Evolutionary conservation across 2,888 invertebrate species (phyloP).

Genomic region (Platycheirus albimanus): DNA sequence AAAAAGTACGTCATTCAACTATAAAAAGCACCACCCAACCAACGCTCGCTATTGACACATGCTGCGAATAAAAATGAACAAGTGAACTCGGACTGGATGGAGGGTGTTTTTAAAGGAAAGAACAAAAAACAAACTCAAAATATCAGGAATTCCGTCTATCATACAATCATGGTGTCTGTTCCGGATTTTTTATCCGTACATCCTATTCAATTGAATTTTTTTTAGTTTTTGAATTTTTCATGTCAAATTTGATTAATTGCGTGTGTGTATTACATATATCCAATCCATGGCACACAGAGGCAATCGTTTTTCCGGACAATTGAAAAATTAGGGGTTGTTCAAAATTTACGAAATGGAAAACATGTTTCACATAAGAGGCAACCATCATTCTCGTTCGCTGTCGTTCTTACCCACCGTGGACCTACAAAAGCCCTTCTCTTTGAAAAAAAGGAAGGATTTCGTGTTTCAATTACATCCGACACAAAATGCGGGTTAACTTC

Average conservation of each 20-base stretch:
- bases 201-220: conserved; percentile 48
- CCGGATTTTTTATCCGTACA: conserved; percentile 24
- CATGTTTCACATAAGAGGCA: conserved; percentile 40
- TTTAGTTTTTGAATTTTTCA: conserved; percentile 25
- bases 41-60: conserved; percentile 61
- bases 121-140: neutral
- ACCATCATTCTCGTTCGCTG: neutral
- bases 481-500: conserved; percentile 61
- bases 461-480: conserved; percentile 63
- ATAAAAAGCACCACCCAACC: conserved; percentile 6
- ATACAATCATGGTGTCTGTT: conserved; percentile 46
- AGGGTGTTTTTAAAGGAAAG: too few species aligned
- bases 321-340: conserved; percentile 71
- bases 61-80: conserved; percentile 52
- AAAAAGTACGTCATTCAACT: conserved; percentile 7
- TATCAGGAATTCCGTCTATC: conserved; percentile 54
- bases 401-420: too few species aligned
- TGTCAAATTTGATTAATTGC: conserved; percentile 70
- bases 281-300: conserved; percentile 43
- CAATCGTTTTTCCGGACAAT: conserved; percentile 72
- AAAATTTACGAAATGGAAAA: conserved; percentile 34
- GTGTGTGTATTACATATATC: conserved; percentile 17
- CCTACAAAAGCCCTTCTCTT: too few species aligned
- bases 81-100: conserved; percentile 39
- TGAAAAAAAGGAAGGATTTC: conserved; percentile 1